phyloP scores from a whole-genome alignment of 2,113 vertebrate species.

The Labeo catla region DNA sequence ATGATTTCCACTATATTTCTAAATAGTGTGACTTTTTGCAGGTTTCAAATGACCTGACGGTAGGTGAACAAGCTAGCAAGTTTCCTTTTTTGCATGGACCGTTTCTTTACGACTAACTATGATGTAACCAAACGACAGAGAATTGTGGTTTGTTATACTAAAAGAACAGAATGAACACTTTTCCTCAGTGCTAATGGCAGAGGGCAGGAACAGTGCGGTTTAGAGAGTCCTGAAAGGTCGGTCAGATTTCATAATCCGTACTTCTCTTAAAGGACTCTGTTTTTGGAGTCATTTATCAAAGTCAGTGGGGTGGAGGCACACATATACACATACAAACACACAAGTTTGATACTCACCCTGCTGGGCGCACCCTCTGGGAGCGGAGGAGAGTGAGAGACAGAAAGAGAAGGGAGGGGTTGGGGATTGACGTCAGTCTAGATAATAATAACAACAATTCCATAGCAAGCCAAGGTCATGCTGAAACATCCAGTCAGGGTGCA shows the following conservation, averaged over 20 bases:
- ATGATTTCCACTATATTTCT: neutral
- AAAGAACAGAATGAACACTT: constrained; percentile 6
- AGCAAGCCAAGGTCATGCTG: constrained; percentile 69
- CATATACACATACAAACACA: constrained; percentile 53
- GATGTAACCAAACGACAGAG: neutral
- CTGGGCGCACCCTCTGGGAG: constrained; percentile 80
- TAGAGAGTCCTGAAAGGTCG: neutral
- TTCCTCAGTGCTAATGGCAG: constrained; percentile 23
- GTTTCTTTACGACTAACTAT: neutral
- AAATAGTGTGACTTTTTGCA: neutral
- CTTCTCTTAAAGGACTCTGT: constrained; percentile 20
- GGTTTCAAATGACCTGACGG: neutral
- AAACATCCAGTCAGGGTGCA: constrained; percentile 65
- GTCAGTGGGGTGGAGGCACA: constrained; percentile 23
- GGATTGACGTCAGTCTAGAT: constrained; percentile 74
- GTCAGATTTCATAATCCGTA: constrained; percentile 23
- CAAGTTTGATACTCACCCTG: constrained; percentile 74
- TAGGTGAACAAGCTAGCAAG: neutral
- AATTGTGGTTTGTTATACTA: neutral
- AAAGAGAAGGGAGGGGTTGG: constrained; percentile 36
- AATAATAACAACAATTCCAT: constrained; percentile 70
- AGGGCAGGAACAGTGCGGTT: constrained; percentile 6
- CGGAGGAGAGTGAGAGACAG: constrained; percentile 49
- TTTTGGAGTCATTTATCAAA: constrained; percentile 43
- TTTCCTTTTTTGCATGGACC: neutral